Evolutionary conservation across 64 coral and sea anemone species (phyloP), one percentile per base, ranked within the genome.

Genomic region (Montipora foliosa): DNA sequence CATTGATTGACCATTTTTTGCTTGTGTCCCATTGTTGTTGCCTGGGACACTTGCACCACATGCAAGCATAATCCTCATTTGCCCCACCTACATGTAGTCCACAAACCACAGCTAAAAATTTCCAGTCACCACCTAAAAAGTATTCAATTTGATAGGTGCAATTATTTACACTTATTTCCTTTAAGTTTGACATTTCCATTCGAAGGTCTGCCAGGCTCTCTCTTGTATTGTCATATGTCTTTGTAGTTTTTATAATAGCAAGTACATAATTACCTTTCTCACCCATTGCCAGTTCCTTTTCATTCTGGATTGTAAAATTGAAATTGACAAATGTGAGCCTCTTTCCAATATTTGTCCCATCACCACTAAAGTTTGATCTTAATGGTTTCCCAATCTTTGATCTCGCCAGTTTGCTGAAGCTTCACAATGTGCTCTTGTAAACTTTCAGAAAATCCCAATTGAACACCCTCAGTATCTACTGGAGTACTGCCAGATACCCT

Each of bases 11-110:
- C 87, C 87, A 95, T 12, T 83, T 24, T 85, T 95, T 95, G n/a
- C 64, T 90, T 12, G 49, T 77, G 46, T 85, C 61, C 67, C 17
- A 84, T 5, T 74, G 67, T n/a, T 94, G 25, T 16, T 60, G 2
- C 47, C 71, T 89, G 44, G 93, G 87, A 53, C 93, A 95, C 73
- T 90, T 95, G 82, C 93, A 95, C 93, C 93, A 90, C 11, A 95
- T 69, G 51, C 93, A 95, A 44, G 93, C 93, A 90, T 95, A 69
- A 60, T 95, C 93, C 11, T 95, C 57, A 78, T 90, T 95, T 71
- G 88, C 87, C 25, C 17, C 69, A 5, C 93, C 87, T 25, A 24
- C 22, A 24, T 24, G 22, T 20, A 94, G 59, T 0, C 84, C 87
- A 94, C 79, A 90, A 47, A 79, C 73, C 60, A 93, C 60, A 16